Percentiles rank a stretch among this genome's conserved stretches.
These are phyloP conservation scores for Sardinella longiceps DNA, from an alignment of 2,797 vertebrate genomes.

Conservation along the genomic window DNA sequence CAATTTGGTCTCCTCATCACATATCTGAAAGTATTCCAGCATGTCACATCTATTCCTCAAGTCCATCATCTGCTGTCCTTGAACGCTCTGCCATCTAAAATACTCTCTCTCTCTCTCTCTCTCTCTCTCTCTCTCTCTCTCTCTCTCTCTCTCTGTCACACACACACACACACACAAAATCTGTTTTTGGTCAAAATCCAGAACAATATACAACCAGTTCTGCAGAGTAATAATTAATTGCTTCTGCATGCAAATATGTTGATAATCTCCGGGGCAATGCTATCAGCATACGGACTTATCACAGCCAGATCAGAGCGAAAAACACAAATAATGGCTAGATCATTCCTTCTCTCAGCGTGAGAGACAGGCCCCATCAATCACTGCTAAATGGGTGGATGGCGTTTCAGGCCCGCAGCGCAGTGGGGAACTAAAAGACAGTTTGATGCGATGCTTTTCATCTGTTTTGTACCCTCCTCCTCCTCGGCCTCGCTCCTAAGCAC, in stretches of 20 bases:
- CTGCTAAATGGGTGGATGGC: slow-evolving; percentile 71
- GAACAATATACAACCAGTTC: slow-evolving; percentile 13
- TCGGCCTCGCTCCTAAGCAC: slow-evolving; percentile 3
- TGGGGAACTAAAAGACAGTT: slow-evolving; percentile 44
- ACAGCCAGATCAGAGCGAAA: slow-evolving; percentile 65
- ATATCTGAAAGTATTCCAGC: slow-evolving; percentile 1
- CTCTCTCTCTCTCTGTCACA: too few relatives aligned
- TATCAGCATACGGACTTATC: slow-evolving; percentile 61
- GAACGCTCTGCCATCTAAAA: not conserved
- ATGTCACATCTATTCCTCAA: not conserved
- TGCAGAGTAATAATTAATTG: slow-evolving; percentile 61
- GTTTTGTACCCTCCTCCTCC: not conserved
- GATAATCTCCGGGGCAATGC: slow-evolving; percentile 69
- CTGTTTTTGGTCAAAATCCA: slow-evolving; percentile 44
- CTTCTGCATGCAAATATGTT: slow-evolving; percentile 61
- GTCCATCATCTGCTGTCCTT: not conserved
- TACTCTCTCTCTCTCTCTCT: too few relatives aligned
- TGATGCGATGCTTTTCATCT: slow-evolving; percentile 34
- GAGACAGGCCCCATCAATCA: slow-evolving; percentile 76
- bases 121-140: too few relatives aligned
- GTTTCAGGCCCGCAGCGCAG: slow-evolving; percentile 44
- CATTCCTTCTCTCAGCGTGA: slow-evolving; percentile 64
- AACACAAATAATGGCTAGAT: slow-evolving; percentile 76
- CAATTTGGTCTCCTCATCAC: not conserved
- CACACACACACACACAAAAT: too few relatives aligned